Evolutionary conservation across 1,140 invertebrate species (phyloP).

Genomic region (Mamestra configurata): DNA sequence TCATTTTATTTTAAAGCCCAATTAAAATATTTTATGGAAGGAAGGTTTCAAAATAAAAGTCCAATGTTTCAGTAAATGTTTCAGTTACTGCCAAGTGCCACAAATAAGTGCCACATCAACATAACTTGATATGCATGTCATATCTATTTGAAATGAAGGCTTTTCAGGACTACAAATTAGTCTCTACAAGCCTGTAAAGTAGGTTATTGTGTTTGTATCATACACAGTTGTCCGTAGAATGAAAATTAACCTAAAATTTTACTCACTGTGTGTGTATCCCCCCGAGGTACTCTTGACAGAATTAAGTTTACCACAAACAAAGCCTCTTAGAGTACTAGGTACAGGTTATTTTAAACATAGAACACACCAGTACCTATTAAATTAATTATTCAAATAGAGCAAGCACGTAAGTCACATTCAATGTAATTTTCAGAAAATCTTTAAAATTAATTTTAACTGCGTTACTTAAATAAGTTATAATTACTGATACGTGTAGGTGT

Average conservation of each 20-base stretch:
- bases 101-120: not conserved
- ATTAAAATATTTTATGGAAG: constrained; percentile 13
- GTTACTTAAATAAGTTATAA: constrained; percentile 39
- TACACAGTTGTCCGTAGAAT: not conserved
- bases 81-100: not conserved
- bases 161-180: not conserved
- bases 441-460: constrained; percentile 28
- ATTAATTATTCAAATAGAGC: constrained; percentile 8
- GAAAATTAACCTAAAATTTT: constrained; percentile 31
- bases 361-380: constrained; percentile 8
- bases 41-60: not conserved
- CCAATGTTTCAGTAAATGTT: not conserved
- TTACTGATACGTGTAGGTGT: constrained; percentile 39
- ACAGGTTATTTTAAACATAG: constrained; percentile 5
- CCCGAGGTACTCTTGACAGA: not conserved
- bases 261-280: constrained; percentile 6
- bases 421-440: constrained; percentile 6
- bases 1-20: constrained; percentile 29
- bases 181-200: constrained; percentile 12
- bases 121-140: not conserved
- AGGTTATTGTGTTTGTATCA: not conserved
- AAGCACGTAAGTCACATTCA: not conserved
- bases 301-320: constrained; percentile 29
- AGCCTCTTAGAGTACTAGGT: not conserved
- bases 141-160: not conserved